Evolutionary conservation across 2,797 vertebrate genomes (phyloP), one percentile per base, ranked within the genome.

Genomic region (Pseudopleuronectes americanus): DNA sequence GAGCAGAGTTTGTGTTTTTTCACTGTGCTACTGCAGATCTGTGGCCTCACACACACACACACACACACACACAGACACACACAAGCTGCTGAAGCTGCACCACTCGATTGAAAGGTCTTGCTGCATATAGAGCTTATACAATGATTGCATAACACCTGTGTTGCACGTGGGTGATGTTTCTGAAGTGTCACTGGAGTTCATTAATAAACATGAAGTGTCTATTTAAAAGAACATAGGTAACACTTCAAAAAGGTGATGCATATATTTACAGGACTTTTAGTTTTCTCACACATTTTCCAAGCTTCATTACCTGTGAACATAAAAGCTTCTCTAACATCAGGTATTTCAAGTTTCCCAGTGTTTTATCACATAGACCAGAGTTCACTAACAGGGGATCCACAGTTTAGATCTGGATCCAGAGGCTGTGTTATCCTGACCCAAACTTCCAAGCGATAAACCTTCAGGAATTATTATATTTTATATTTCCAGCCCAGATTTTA

Each of bases 141-240:
- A 64, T 26, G 61, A 78, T 90, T 92, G 80, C 70, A 9, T 93
- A 91, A 92, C 71, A 76, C 59, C 49, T 64, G 60, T 54, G 43
- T 57, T 43, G 19, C 62, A 73, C 76, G 91, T 91, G 90, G 90
- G 89, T 65, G 89, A 85, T 61, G 62, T 31, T 76, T 73, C 53
- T 67, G 61, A 49, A 70, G 77, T 51, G 66, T 64, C 45, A 56
- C 19, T 64, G 57, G 76, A 77, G 71, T 73, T 84, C 56, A 66
- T 87, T 79, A 76, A 73, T 72, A 61, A 64, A 43, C 59, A 60
- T 72, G 21, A 80, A 81, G 80, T 51, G 41, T 57, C 4, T 41
- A 43, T 62, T 58, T 36, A 58, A 47, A 31, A 57, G 51, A 36
- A 23, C 24, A 51, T 1, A 23, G 48, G n/a, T 17, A 16, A 24